Conservation (phyloP, 2,113 vertebrate species). For the Thamnaconus septentrionalis region DNA sequence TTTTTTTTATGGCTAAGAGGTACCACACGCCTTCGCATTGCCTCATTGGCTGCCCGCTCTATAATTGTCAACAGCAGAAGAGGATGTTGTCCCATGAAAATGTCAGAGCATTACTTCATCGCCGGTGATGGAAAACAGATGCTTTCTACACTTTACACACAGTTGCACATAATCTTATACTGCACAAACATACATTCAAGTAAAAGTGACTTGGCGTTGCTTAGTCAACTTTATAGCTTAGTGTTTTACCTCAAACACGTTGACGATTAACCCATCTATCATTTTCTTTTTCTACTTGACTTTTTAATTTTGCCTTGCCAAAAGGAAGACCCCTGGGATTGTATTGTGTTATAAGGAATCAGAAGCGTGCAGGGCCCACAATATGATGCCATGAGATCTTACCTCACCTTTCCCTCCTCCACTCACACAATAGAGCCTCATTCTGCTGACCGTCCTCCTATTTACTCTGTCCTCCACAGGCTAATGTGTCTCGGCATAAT, state of each 20-base stretch:
- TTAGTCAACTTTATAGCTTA: not conserved
- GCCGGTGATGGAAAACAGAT: not conserved
- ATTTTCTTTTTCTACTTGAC: not conserved
- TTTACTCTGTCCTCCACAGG: slow-evolving; percentile 26
- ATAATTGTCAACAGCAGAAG: slow-evolving; percentile 14
- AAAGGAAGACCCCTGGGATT: not conserved
- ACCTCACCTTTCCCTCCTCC: slow-evolving; percentile 15
- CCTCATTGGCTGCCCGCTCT: slow-evolving; percentile 23
- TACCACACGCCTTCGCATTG: not conserved
- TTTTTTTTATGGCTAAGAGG: slow-evolving; percentile 12
- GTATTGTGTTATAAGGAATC: not conserved
- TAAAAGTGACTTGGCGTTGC: not conserved
- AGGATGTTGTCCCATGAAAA: slow-evolving; percentile 5
- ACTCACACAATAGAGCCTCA: slow-evolving; percentile 19
- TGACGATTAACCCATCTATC: not conserved
- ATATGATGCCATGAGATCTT: slow-evolving; percentile 6
- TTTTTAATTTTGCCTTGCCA: not conserved
- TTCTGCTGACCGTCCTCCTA: slow-evolving; percentile 36
- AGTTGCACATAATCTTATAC: not conserved
- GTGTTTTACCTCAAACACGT: not conserved
- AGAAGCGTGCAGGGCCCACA: slow-evolving; percentile 2
- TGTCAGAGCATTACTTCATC: slow-evolving; percentile 30
- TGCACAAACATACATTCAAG: not conserved
- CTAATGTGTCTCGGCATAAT: slow-evolving; percentile 33
- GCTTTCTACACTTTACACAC: not conserved